Evolutionary conservation across 2,888 invertebrate species (phyloP), one percentile per base, ranked within the genome.

Genomic region (Yponomeuta malinellus): DNA sequence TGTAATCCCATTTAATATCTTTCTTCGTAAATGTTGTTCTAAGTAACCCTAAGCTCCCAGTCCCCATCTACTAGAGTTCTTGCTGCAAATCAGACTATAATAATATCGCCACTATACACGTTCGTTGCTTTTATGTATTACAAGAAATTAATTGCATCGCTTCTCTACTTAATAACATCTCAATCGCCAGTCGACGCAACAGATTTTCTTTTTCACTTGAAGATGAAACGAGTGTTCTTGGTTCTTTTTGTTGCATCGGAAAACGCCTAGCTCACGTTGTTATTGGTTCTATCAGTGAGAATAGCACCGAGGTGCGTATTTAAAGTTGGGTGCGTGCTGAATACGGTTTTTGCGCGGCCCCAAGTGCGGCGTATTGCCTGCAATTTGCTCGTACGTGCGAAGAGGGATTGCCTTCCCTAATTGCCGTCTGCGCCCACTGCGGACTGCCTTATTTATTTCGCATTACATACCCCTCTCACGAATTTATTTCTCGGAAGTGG

Each of bases 381-480:
- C 86, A 90, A 91, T 91, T 90, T 90, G 83, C 84, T 76, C 83
- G 87, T 89, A 90, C 89, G 90, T 89, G 90, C 71, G 84, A 88
- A 86, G 78, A 83, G 80, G 83, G 83, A 84, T 86, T 83, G 85
- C 85, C 81, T 84, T 76, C 48, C 59, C 70, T 70, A 65, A 70
- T 70, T 70, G 64, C 65, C 64, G 65, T 43, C 65, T 70, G 70
- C 52, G 64, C 65, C 64, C 65, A 48, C 75, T 74, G 76, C 75
- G 74, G 76, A 76, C 77, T 79, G 77, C 80, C 83, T 83, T 81
- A 82, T 74, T 83, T 81, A 82, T 74, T 78, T 75, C 79, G 74
- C 73, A 78, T 80, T 79, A 78, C 74, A 76, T 77, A 76, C 67
- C 63, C 70, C 68, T 59, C 64, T 31, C 69, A 6, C 78, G 76